A percentile compares a stretch with the other conserved stretches of the same genome.
Evolutionary conservation across 2,113 vertebrate species (phyloP).

Genomic region (Fulica atra): DNA sequence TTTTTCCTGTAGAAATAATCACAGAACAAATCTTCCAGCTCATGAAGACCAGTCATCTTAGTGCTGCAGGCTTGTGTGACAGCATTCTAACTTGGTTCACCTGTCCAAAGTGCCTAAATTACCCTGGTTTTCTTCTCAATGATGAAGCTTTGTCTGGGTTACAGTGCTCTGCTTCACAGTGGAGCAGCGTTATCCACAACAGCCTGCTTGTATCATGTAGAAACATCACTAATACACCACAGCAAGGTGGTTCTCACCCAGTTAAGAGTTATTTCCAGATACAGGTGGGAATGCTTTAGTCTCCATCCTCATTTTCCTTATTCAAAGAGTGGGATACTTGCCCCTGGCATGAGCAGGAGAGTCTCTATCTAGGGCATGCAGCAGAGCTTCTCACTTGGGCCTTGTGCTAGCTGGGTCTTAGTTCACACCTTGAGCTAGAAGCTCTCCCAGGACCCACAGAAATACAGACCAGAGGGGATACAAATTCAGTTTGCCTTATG

Average conservation of each 20-base stretch:
- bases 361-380: not conserved
- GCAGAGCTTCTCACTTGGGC: not conserved
- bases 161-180: not conserved
- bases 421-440: not conserved
- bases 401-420: not conserved
- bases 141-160: not conserved
- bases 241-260: not conserved
- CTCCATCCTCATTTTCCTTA: not conserved
- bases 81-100: not conserved
- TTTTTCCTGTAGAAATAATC: not conserved
- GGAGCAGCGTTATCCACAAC: fast-evolving
- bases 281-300: not conserved
- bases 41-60: not conserved
- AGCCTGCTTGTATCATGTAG: not conserved
- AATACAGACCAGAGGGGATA: not conserved
- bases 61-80: not conserved
- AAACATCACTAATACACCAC: not conserved
- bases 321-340: not conserved
- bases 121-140: not conserved
- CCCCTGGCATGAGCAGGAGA: not conserved
- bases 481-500: not conserved
- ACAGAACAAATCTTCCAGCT: not conserved
- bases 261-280: not conserved
- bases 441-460: not conserved
- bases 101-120: not conserved